Base-by-base conservation (phyloP, 2,888 invertebrate genomes). In the Copidosoma aretas region DNA sequence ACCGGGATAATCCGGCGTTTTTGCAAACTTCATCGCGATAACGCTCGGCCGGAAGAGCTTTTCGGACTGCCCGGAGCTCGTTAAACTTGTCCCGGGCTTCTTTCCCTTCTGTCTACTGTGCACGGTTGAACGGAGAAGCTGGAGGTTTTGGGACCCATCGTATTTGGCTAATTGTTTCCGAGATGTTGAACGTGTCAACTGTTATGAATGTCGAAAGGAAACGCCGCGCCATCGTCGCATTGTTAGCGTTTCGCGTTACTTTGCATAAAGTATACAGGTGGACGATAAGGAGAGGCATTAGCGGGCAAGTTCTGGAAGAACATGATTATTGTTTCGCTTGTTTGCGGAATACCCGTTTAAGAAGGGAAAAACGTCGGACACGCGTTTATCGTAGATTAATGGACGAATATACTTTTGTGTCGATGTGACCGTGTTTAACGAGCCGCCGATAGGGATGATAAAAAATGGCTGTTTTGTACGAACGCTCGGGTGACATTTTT, bases 1-100 rank as follows among this genome's bases (percentile, higher is more conserved):
- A 71, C 71, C 19, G 12, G 46, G 60, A 67, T 71, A 64, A 71
- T 67, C 64, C 64, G 14, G n/a, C 25, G 21, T 24, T n/a, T 21
- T 56, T 22, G 70, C 25, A 54, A 21, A 19, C 51, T 54, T 62
- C 57, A 19, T 69, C 52, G 24, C 41, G 32, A 32, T 32, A 8
- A 32, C 32, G 32, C 32, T 32, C 32, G 32, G 8, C 4, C 32
- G 32, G 32, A 32, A 32, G 8, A 32, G 32, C 32, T 32, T 32
- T 32, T 32, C 8, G 4, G 8, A 32, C 32, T 8, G 32, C 63
- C 43, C 54, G 67, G 61, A 70, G 67, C 64, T 67, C 24, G 64
- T 70, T 70, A 70, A 70, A 67, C 60, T 60, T 70, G 70, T 64
- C 66, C 60, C 60, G 32, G 32, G 8, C 32, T 32, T 32, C 32